Evolutionary conservation across 2,113 vertebrate genomes (phyloP).

Genomic region (Boulengeromyrus knoepffleri): DNA sequence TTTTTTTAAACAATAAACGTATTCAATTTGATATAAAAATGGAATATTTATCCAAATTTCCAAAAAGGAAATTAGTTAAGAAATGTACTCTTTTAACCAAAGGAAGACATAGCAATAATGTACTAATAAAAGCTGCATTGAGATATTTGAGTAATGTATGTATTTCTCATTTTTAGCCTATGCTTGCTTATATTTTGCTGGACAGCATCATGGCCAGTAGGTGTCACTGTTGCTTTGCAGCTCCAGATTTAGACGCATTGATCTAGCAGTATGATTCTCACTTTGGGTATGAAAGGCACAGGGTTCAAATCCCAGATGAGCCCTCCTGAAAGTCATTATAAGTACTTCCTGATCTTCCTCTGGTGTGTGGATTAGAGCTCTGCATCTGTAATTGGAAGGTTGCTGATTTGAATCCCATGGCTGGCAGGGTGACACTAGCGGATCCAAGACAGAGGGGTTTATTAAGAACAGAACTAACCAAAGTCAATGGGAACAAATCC

Average conservation of each 20-base stretch:
- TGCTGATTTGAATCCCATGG: background rate
- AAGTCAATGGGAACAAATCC: no score
- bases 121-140: background rate
- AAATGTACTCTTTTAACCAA: background rate
- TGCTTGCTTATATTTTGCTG: background rate
- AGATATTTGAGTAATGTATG: background rate
- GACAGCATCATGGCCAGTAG: background rate
- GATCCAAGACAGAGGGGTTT: no score
- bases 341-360: background rate
- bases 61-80: background rate
- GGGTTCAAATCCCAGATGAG: background rate
- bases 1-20: background rate
- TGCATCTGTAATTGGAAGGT: background rate
- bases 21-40: background rate
- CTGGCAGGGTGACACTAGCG: background rate
- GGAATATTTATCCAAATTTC: background rate
- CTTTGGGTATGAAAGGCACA: background rate
- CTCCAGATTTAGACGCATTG: background rate
- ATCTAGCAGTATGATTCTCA: background rate
- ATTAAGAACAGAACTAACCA: no score
- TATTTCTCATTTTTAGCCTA: background rate
- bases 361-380: background rate
- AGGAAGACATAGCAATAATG: background rate
- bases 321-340: background rate
- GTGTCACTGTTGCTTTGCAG: background rate